Evolutionary conservation across 2,888 invertebrate genomes (phyloP), one percentile per base, ranked within the genome.

Genomic region (Monopis laevigella): DNA sequence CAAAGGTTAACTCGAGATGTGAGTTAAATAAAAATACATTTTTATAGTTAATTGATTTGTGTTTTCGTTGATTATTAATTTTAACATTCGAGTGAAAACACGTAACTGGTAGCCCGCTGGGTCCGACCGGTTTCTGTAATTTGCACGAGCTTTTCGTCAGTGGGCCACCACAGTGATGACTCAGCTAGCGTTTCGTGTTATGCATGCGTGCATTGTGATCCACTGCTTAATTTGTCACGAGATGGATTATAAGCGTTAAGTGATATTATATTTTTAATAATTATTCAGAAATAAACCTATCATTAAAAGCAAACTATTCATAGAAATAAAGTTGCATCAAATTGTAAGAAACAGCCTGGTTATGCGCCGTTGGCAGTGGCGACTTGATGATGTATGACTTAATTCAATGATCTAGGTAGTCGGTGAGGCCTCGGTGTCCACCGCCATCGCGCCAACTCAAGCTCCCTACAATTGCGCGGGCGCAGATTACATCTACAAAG

Each of bases 371-470:
- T 29, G 39, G 27, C 39, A 27, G 36, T 36, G 27, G 39, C 39
- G 39, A 8, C 28, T 14, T 27, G 40, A 40, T 40, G 40, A 40
- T 40, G 40, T 40, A 40, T 40, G 40, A 40, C 40, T 40, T 40
- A 40, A 40, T 40, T 40, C 28, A 40, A 40, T 40, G 40, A 40
- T 27, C 40, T 40, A 40, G 40, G 18, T 16, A 40, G 21, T 24
- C 29, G 19, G 29, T 28, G 40, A 39, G 16, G 29, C 29, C 14
- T 3, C 19, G 39, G 12, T 29, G 40, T 29, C 39, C 28, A 26
- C 39, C 14, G 14, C 32, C n/a, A n/a, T 24, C 24, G 29, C 29
- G n/a, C 34, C 16, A 12, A 12, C n/a, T n/a, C n/a, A n/a, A 24
- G 13, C 18, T n/a, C 36, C 11, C 29, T 18, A 17, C 28, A 27